Conservation (phyloP, 2,797 vertebrate species). For the Fundulus diaphanus region DNA sequence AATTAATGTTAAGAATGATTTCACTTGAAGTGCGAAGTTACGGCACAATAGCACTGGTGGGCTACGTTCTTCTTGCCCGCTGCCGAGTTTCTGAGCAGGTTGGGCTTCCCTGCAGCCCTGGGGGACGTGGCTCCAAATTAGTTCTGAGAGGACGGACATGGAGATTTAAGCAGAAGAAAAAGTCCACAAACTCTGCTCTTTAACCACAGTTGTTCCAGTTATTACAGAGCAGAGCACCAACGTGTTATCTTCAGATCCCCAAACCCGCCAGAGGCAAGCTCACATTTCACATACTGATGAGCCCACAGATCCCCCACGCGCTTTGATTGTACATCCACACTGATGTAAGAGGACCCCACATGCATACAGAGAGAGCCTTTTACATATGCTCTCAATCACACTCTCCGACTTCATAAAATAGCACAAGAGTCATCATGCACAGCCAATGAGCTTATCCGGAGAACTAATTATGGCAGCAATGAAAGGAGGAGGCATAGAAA, state of each 20-base stretch:
- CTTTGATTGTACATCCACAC: constrained; percentile 38
- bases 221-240: constrained; percentile 24
- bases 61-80: constrained; percentile 50
- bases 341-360: constrained; percentile 29
- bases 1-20: constrained; percentile 59
- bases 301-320: constrained; percentile 44
- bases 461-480: constrained; percentile 65
- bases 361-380: constrained; percentile 27
- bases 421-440: constrained; percentile 47
- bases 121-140: constrained; percentile 45
- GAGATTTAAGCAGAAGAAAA: constrained; percentile 22
- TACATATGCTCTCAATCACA: constrained; percentile 13
- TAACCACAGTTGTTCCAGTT: constrained; percentile 33
- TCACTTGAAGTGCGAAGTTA: constrained; percentile 40
- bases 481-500: constrained; percentile 38
- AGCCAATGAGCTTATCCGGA: constrained; percentile 62
- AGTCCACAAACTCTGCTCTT: constrained; percentile 22
- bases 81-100: constrained; percentile 29
- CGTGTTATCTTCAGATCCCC: constrained; percentile 49
- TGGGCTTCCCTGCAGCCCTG: constrained; percentile 15
- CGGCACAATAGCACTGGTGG: constrained; percentile 33
- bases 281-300: constrained; percentile 74
- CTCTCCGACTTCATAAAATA: constrained; percentile 44
- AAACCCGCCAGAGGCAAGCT: constrained; percentile 41
- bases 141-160: constrained; percentile 27